Evolutionary conservation across 2,113 vertebrate genomes (phyloP), one percentile per base, ranked within the genome.

Genomic region (Electrona antarctica): DNA sequence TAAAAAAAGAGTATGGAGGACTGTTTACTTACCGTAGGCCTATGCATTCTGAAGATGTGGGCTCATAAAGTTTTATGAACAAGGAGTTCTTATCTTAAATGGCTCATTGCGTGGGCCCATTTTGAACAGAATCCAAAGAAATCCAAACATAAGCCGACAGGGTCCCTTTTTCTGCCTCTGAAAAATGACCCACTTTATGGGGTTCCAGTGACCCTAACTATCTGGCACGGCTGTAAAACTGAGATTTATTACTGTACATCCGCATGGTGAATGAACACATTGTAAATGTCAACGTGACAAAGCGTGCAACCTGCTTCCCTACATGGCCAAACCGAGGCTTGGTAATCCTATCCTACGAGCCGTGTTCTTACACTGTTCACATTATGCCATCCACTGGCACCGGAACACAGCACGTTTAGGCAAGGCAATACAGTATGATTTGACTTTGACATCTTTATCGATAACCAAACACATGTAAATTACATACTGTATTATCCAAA

Each of bases 161-260:
- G 3, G 2, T 0, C 8, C 2, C 7, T 15, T 21, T 51, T 51
- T 29, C 60, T 41, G 33, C 9, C 14, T 68, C 14, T 41, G 64
- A 64, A 60, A 65, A 79, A 67, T 29, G 14, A 75, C 47, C 13
- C 15, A 64, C 29, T 54, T 74, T 49, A 63, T 14, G 41, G 74
- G 45, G n/a, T 64, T 78, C 28, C 50, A 11, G 29, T 61, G 55
- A 80, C 54, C 67, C 61, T 49, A 62, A 62, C 57, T 45, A 62
- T 29, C 15, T 29, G 21, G 56, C 3, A 9, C 49, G 56, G 67
- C 50, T 58, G 48, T 67, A 76, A 41, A 82, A 71, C 66, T 71
- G 59, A 75, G 52, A 74, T 75, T 69, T 72, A 72, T 49, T 1
- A 2, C 59, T 9, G 46, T 21, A 48, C 52, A 60, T 52, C 56